Evolutionary conservation across 2,888 invertebrate species (phyloP).

Genomic region (Heliconius ethilla): DNA sequence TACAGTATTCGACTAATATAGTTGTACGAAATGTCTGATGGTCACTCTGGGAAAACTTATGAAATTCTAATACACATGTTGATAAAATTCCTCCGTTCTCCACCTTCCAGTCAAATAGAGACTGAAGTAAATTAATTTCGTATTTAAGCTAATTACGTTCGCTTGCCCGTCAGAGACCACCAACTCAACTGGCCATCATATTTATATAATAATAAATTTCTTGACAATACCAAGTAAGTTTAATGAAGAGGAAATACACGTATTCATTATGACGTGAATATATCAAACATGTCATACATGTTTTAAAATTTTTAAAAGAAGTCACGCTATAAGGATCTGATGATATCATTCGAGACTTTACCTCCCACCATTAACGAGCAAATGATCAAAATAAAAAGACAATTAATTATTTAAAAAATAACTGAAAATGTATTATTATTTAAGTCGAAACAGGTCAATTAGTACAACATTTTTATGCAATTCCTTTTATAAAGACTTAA

Average conservation of each 20-base stretch:
- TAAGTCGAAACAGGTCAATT: conserved; percentile 22
- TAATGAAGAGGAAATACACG: conserved; percentile 11
- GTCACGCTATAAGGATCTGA: conserved; percentile 14
- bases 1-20: not conserved
- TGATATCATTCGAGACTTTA: conserved; percentile 1
- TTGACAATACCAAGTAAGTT: not conserved
- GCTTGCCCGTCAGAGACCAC: not conserved
- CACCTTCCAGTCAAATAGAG: not conserved
- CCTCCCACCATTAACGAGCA: conserved; percentile 8
- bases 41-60: not conserved
- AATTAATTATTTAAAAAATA: not conserved
- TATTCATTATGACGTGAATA: conserved; percentile 5
- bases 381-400: conserved; percentile 10
- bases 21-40: not conserved
- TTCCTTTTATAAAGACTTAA: conserved; percentile 20
- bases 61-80: too few relatives aligned
- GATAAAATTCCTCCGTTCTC: too few relatives aligned
- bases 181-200: not conserved
- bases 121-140: not conserved
- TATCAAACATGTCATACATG: conserved; percentile 9
- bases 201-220: not conserved
- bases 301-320: conserved; percentile 8
- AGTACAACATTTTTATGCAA: conserved; percentile 13
- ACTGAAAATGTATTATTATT: conserved; percentile 11
- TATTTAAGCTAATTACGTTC: not conserved